Conservation (phyloP, 2,888 invertebrate genomes). For the Philereme vetulata region DNA sequence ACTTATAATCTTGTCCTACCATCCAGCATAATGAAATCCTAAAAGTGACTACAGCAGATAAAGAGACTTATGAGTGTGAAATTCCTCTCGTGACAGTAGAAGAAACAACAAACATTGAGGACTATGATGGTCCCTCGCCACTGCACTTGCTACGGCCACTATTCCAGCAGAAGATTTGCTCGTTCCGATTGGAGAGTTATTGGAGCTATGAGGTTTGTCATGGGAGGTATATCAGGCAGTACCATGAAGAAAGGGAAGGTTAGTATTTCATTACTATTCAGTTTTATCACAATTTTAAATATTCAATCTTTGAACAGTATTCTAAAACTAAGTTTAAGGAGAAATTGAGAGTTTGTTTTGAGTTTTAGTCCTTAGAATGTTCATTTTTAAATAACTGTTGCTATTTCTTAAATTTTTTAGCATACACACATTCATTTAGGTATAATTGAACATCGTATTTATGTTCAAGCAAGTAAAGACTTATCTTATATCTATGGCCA, state of each 20-base stretch:
- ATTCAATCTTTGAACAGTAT: too few species aligned
- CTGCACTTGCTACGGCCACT: conserved; percentile 90
- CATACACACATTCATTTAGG: too few species aligned
- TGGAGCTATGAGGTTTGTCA: conserved; percentile 99
- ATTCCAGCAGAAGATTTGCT: conserved; percentile 91
- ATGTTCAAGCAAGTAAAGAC: too few species aligned
- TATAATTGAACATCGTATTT: too few species aligned
- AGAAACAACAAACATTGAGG: conserved; percentile 82
- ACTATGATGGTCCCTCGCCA: conserved; percentile 89
- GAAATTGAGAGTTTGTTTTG: too few species aligned
- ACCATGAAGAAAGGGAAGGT: conserved; percentile 96
- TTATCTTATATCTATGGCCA: too few species aligned
- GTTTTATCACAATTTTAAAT: too few species aligned
- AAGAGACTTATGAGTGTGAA: conserved; percentile 93
- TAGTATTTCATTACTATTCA: neutral
- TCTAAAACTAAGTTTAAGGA: too few species aligned
- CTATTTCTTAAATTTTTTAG: too few species aligned
- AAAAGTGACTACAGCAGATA: conserved; percentile 88
- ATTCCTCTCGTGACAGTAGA: conserved; percentile 86
- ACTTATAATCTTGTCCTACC: too few species aligned
- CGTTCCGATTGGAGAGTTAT: conserved; percentile 93
- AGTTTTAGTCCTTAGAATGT: too few species aligned
- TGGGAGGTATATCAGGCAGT: conserved; percentile 95
- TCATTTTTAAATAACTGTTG: too few species aligned
- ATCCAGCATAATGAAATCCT: conserved; percentile 83